Evolutionary conservation across 1,140 invertebrate genomes (phyloP).

Genomic region (Drosophila pachea): DNA sequence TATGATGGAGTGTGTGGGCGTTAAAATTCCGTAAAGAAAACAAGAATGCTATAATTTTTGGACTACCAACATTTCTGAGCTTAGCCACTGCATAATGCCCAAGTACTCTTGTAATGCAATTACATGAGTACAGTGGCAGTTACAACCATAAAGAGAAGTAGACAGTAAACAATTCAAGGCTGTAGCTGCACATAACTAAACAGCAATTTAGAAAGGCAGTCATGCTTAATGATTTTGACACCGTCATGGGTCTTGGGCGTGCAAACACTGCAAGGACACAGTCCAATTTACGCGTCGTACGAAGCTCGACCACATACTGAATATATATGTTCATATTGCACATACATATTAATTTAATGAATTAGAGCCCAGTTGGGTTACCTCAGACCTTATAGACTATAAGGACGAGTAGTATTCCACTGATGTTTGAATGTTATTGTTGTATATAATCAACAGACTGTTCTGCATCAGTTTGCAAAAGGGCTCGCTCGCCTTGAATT

Average conservation of each 20-base stretch:
- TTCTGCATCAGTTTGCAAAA: neutral
- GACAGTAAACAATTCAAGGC: constrained; percentile 41
- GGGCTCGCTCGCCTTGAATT: constrained; percentile 13
- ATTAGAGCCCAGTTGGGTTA: neutral
- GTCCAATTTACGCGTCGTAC: constrained; percentile 8
- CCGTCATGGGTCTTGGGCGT: constrained; percentile 32
- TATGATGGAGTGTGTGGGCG: no score
- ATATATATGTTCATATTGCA: neutral
- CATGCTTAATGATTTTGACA: constrained; percentile 33
- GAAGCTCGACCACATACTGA: neutral
- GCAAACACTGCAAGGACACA: constrained; percentile 36
- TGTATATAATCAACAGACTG: neutral
- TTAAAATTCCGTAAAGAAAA: neutral
- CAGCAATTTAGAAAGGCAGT: constrained; percentile 54
- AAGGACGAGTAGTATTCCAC: neutral
- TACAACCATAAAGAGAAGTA: constrained; percentile 8
- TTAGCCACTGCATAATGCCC: neutral
- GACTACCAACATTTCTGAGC: neutral
- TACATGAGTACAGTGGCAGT: neutral
- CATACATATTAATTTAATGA: neutral
- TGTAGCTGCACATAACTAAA: constrained; percentile 15
- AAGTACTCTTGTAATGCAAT: constrained; percentile 11
- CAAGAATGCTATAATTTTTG: neutral
- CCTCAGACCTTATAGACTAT: neutral
- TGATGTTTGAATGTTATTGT: neutral